phyloP scores from a whole-genome alignment of 1,140 invertebrate species.

The Teleopsis dalmanni region DNA sequence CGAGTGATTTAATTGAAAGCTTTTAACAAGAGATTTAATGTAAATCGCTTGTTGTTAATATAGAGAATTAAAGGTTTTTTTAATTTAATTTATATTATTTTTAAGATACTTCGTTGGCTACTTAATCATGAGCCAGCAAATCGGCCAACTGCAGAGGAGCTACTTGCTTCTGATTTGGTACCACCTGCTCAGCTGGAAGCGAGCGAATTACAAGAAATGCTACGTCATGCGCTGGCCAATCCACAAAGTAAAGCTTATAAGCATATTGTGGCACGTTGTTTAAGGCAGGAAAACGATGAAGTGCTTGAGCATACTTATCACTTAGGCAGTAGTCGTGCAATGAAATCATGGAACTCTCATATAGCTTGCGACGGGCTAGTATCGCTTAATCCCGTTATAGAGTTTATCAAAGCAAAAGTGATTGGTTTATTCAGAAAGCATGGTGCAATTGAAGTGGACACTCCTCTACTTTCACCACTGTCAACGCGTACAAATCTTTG shows the following conservation, averaged over 20 bases:
- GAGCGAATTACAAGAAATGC: constrained; percentile 68
- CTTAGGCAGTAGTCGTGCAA: constrained; percentile 47
- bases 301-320: constrained; percentile 72
- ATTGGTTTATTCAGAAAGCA: constrained; percentile 66
- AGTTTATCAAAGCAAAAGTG: constrained; percentile 45
- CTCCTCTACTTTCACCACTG: constrained; percentile 70
- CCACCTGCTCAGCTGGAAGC: constrained; percentile 68
- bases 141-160: constrained; percentile 74
- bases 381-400: constrained; percentile 34
- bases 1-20: too few species aligned
- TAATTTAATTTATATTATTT: not conserved
- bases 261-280: constrained; percentile 62
- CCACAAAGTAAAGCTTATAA: constrained; percentile 75
- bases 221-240: constrained; percentile 69
- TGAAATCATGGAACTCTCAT: constrained; percentile 38
- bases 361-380: constrained; percentile 42
- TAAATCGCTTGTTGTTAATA: too few species aligned
- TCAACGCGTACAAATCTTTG: constrained; percentile 46
- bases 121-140: constrained; percentile 75
- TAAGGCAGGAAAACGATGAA: constrained; percentile 57
- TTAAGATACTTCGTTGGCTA: constrained; percentile 56
- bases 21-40: too few species aligned
- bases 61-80: not conserved
- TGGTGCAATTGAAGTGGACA: constrained; percentile 65
- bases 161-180: constrained; percentile 71